Evolutionary conservation across 2,888 invertebrate genomes (phyloP).

Genomic region (Physocephala rufipes): DNA sequence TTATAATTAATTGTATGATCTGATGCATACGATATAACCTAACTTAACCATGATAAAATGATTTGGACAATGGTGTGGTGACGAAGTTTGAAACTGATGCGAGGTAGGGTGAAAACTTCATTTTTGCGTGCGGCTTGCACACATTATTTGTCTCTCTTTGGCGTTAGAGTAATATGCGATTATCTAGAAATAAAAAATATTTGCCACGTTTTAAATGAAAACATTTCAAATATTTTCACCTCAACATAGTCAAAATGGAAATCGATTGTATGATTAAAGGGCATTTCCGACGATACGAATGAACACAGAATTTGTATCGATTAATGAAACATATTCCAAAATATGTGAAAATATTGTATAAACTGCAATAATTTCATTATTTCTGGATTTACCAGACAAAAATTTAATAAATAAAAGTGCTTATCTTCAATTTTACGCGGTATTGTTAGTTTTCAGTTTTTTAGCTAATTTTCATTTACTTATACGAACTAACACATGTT

Average conservation of each 20-base stretch:
- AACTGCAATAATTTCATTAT: too few relatives aligned
- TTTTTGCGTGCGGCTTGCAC: conserved; percentile 7
- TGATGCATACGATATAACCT: conserved; percentile 67
- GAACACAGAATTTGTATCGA: too few relatives aligned
- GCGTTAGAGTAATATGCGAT: neutral
- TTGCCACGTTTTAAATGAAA: conserved; percentile 41
- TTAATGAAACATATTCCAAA: too few relatives aligned
- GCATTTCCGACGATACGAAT: too few relatives aligned
- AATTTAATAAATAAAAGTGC: too few relatives aligned
- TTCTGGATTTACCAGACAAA: too few relatives aligned
- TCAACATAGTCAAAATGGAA: neutral
- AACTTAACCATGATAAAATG: conserved; percentile 66
- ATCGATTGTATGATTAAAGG: too few relatives aligned
- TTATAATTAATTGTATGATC: conserved; percentile 67
- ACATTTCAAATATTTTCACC: conserved; percentile 3
- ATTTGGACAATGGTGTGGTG: conserved; percentile 51
- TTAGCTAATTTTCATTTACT: too few relatives aligned
- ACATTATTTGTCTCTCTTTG: conserved; percentile 28
- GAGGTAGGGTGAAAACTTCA: conserved; percentile 37
- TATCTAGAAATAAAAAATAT: conserved; percentile 11
- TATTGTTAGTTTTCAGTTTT: too few relatives aligned
- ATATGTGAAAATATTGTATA: too few relatives aligned
- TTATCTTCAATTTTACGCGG: too few relatives aligned
- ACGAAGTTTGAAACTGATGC: conserved; percentile 34
- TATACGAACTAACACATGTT: too few relatives aligned